A percentile compares a stretch with the other conserved stretches of the same genome.
Conservation (phyloP, 2,797 vertebrate species). For the Pseudochirops cupreus region DNA sequence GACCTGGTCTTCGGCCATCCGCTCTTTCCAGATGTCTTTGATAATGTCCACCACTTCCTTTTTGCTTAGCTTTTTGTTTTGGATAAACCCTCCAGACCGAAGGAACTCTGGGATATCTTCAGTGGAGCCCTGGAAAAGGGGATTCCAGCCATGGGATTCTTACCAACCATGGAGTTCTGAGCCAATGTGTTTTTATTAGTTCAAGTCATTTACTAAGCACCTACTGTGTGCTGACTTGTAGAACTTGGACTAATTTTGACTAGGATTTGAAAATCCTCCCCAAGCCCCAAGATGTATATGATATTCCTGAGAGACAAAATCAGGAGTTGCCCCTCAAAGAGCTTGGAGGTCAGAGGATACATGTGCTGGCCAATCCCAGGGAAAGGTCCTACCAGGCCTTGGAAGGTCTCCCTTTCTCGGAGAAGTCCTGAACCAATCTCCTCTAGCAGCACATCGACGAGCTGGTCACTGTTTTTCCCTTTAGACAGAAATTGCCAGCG, state of each 20-base stretch:
- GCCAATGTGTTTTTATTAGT: neutral
- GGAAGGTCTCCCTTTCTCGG: constrained; percentile 82
- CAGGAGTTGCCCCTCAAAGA: neutral
- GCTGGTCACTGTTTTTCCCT: constrained; percentile 85
- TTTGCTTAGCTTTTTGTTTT: constrained; percentile 85
- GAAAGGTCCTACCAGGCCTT: constrained; percentile 80
- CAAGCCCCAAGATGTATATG: constrained; percentile 35
- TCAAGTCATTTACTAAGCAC: neutral
- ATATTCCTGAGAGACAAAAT: neutral
- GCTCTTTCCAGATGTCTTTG: constrained; percentile 87
- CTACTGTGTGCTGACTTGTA: neutral
- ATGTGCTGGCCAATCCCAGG: neutral
- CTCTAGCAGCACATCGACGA: constrained; percentile 85
- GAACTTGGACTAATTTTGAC: neutral
- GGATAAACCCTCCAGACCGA: constrained; percentile 83
- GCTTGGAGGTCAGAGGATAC: constrained; percentile 19
- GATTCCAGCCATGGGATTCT: neutral
- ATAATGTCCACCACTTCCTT: constrained; percentile 83
- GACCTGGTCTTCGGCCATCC: constrained; percentile 80
- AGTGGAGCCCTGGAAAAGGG: constrained; percentile 80
- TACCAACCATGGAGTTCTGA: neutral
- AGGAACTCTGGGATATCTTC: constrained; percentile 84
- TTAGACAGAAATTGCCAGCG: constrained; percentile 81
- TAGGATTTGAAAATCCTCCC: neutral
- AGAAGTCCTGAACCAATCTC: constrained; percentile 81